These are phyloP conservation scores for Temnothorax ravouxi DNA, from an alignment of 2,888 invertebrate species.

Conservation along the genomic window DNA sequence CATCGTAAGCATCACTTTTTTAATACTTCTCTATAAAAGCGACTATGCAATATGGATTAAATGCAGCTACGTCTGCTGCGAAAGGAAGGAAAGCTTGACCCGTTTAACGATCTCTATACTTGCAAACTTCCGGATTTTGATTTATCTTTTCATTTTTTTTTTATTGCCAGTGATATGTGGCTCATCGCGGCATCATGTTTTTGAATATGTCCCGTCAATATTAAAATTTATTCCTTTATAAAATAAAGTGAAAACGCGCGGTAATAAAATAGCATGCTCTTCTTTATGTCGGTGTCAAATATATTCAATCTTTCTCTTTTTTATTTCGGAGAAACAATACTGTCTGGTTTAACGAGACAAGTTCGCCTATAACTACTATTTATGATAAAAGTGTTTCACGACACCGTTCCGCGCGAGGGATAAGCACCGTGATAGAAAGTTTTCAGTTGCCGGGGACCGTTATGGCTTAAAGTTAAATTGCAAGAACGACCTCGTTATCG, in stretches of 20 bases:
- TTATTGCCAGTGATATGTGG: not conserved
- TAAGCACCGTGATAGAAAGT: conserved; percentile 57
- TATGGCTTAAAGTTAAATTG: conserved; percentile 70
- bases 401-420: conserved; percentile 44
- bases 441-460: conserved; percentile 47
- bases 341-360: conserved; percentile 12
- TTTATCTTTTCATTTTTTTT: not conserved
- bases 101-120: not conserved
- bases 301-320: conserved; percentile 5
- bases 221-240: not conserved
- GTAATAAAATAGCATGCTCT: not conserved
- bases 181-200: not conserved
- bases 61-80: not conserved
- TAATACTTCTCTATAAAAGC: conserved; percentile 16
- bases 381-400: conserved; percentile 30
- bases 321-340: not conserved
- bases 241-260: not conserved
- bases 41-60: conserved; percentile 18
- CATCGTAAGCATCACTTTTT: not conserved
- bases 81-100: not conserved
- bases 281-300: not conserved
- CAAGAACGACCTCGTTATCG: conserved; percentile 58
- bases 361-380: conserved; percentile 17
- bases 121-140: not conserved
- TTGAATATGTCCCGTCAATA: not conserved